Conservation (phyloP, 2,888 invertebrate species). For the Tipula unca region DNA sequence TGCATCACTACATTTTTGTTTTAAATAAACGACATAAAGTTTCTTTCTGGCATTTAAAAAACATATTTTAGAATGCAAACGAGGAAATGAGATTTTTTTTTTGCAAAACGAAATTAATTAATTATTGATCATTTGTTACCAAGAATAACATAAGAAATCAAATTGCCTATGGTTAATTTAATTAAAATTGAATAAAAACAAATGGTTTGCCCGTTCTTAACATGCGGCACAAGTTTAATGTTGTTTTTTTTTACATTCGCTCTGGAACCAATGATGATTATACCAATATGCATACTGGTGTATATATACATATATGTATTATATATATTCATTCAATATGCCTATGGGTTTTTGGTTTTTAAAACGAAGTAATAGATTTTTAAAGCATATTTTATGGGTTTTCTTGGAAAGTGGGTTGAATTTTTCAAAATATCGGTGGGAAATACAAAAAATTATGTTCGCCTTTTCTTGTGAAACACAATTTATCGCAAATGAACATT, state of each 20-base stretch:
- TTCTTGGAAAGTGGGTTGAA: neutral
- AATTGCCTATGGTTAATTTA: neutral
- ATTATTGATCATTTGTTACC: neutral
- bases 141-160: neutral
- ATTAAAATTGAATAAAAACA: neutral
- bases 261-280: neutral
- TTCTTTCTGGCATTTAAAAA: neutral
- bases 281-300: neutral
- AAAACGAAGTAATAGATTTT: neutral
- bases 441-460: neutral
- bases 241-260: neutral
- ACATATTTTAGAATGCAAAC: neutral
- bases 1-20: neutral
- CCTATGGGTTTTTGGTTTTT: too few relatives aligned
- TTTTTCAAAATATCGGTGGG: neutral
- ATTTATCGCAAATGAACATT: too few relatives aligned
- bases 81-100: neutral
- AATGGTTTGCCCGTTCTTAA: neutral
- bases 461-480: too few relatives aligned
- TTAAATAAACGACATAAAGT: neutral
- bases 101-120: neutral
- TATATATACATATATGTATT: too few relatives aligned
- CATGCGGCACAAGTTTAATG: neutral
- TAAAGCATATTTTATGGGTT: neutral
- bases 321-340: too few relatives aligned